phyloP scores from a whole-genome alignment of 2,888 invertebrate species.

The Chalcosyrphus nemorum region DNA sequence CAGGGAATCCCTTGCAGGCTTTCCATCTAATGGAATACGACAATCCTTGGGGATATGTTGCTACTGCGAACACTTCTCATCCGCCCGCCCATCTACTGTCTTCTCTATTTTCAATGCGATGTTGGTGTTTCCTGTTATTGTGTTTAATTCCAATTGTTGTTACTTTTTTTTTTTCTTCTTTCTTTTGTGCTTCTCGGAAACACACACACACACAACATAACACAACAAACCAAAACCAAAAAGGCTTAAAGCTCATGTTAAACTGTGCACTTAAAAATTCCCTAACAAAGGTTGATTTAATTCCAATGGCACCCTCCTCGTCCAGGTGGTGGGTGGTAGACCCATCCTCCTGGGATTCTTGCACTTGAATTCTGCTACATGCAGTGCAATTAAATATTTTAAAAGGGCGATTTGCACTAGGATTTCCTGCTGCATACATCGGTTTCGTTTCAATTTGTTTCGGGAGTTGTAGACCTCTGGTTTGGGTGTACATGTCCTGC shows the following conservation, averaged over 20 bases:
- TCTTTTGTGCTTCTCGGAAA: constrained; percentile 28
- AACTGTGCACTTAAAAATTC: constrained; percentile 71
- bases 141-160: constrained; percentile 67
- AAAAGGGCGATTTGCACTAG: constrained; percentile 72
- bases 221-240: constrained; percentile 68
- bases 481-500: constrained; percentile 24
- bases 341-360: constrained; percentile 41
- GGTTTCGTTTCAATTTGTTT: constrained; percentile 73
- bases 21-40: constrained; percentile 72
- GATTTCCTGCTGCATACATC: constrained; percentile 69
- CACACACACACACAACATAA: constrained; percentile 25
- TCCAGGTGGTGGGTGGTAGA: neutral
- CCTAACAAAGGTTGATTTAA: constrained; percentile 70
- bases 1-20: constrained; percentile 60
- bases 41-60: constrained; percentile 69
- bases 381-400: constrained; percentile 72
- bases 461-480: constrained; percentile 20
- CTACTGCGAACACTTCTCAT: constrained; percentile 39
- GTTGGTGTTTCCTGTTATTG: constrained; percentile 66
- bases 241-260: constrained; percentile 72
- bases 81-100: neutral
- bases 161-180: constrained; percentile 23
- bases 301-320: constrained; percentile 19
- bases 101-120: constrained; percentile 39
- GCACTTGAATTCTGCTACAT: constrained; percentile 68